Evolutionary conservation across 35 echinoderm and acorn worm genomes (phyloP), one percentile per base, ranked within the genome.

Genomic region (Chiridota heheva): DNA sequence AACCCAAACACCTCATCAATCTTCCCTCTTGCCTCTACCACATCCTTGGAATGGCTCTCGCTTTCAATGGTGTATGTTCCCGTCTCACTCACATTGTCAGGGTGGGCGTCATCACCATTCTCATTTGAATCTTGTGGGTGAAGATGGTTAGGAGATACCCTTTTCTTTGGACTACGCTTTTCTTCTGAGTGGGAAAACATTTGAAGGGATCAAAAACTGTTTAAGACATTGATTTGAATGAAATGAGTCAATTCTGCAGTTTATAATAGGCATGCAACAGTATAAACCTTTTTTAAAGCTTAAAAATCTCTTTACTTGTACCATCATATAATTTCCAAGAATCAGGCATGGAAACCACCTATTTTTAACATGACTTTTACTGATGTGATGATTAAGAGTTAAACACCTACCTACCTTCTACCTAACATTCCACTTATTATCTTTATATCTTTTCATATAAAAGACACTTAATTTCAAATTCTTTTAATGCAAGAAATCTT

Each of bases 31-130:
- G 95, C 89, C 41, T 89, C 84, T 31, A 88, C 60, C 1, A 88
- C 66, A 17, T 98, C 95, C 35, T 89, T 82, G 16, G 89, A 82
- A 25, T 84, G 86, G 47, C 60, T 80, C 27, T 98, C 95, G 35
- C 89, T 88, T 66, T 98, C 95, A 40, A 98, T 98, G 35, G 95
- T 98, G 68, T 98, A 98, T 7, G 95, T 98, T 6, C 95, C 95
- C 0, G 95, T 44, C 34, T 98, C 95, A 41, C 95, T 98, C 26
- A 86, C 89, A 64, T 98, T 84, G 57, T 97, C 94, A 1, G 72
- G 80, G 22, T 63, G 44, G 1, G 60, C 69, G 22, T 40, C 51
- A 15, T 41, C 51, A 5, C 5, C 36, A 33, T 41, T 40, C 4
- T 20, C 56, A 2, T 81, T 60, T 6, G 36, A 26, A 30, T 79